phyloP scores from a whole-genome alignment of 2,797 vertebrate species.

The Hephaestus fuliginosus region DNA sequence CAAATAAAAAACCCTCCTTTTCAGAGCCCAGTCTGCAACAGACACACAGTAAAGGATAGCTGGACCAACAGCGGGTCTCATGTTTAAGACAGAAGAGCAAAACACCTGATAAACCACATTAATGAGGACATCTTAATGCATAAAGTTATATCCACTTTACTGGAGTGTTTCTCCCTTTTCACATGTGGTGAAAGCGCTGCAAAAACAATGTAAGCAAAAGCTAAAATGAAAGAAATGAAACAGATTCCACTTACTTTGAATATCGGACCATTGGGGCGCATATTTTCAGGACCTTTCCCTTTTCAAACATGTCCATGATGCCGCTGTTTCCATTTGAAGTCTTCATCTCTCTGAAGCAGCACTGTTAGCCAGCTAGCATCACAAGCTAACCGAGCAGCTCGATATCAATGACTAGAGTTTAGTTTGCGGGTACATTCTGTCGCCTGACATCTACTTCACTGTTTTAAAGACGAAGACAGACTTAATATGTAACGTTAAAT shows the following conservation, averaged over 20 bases:
- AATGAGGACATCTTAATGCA: neutral
- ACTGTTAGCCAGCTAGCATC: conserved; percentile 50
- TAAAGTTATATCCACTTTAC: neutral
- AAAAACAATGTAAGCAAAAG: neutral
- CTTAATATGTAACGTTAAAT: accelerated
- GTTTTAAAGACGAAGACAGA: neutral
- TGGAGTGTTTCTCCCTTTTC: neutral
- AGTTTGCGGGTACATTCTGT: accelerated
- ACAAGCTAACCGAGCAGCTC: conserved; percentile 41
- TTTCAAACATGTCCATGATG: conserved; percentile 91
- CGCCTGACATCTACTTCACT: neutral
- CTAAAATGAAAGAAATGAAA: neutral
- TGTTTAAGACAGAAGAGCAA: no score
- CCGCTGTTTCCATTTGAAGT: conserved; percentile 54
- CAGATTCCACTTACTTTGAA: conserved; percentile 90
- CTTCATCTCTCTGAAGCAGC: conserved; percentile 62
- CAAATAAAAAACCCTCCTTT: neutral
- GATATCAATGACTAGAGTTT: neutral
- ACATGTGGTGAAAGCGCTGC: neutral
- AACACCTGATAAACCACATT: neutral
- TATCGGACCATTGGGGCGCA: conserved; percentile 99
- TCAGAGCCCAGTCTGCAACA: neutral
- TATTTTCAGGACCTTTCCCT: conserved; percentile 90
- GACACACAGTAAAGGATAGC: neutral
- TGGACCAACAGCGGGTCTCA: neutral